Percentiles rank a stretch among this genome's conserved stretches.
Evolutionary conservation across 2,888 invertebrate species (phyloP).

Genomic region (Matsumyia berberina): DNA sequence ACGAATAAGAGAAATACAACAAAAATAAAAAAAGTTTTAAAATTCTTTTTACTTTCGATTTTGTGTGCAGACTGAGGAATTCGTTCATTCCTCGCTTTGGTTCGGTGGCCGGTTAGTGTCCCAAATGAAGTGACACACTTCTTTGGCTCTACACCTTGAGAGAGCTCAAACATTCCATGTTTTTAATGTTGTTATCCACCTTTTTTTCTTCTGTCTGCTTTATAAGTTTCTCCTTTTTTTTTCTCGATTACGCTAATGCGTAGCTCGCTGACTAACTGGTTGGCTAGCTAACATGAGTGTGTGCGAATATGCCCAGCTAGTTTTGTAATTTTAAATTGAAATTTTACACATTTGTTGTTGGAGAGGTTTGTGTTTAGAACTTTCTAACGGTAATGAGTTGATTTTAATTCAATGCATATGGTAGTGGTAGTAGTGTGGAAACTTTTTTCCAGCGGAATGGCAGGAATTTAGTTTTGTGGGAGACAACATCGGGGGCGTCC

Average conservation of each 20-base stretch:
- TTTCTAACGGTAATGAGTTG: slow-evolving; percentile 66
- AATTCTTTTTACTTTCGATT: slow-evolving; percentile 66
- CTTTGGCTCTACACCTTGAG: slow-evolving; percentile 53
- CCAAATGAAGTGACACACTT: slow-evolving; percentile 67
- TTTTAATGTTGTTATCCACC: slow-evolving; percentile 34
- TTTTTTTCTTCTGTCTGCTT: slow-evolving; percentile 8
- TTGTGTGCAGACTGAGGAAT: slow-evolving; percentile 51
- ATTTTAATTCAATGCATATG: slow-evolving; percentile 58
- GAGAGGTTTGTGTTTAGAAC: slow-evolving; percentile 47
- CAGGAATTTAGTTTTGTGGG: no score
- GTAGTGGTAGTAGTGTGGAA: slow-evolving; percentile 20
- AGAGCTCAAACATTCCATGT: slow-evolving; percentile 48
- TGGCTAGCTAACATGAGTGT: slow-evolving; percentile 22
- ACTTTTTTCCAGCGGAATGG: background rate
- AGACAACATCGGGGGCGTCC: no score
- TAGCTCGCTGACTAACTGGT: background rate
- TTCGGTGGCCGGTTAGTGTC: slow-evolving; percentile 21
- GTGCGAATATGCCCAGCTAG: slow-evolving; percentile 65
- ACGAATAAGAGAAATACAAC: slow-evolving; percentile 7
- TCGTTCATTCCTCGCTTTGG: slow-evolving; percentile 1
- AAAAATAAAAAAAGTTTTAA: slow-evolving; percentile 14
- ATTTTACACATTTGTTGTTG: no score
- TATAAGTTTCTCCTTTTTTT: background rate
- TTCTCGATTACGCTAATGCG: slow-evolving; percentile 47
- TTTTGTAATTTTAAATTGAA: slow-evolving; percentile 63